Evolutionary conservation across 2,113 vertebrate species (phyloP).

Genomic region (Tangachromis dhanisi): DNA sequence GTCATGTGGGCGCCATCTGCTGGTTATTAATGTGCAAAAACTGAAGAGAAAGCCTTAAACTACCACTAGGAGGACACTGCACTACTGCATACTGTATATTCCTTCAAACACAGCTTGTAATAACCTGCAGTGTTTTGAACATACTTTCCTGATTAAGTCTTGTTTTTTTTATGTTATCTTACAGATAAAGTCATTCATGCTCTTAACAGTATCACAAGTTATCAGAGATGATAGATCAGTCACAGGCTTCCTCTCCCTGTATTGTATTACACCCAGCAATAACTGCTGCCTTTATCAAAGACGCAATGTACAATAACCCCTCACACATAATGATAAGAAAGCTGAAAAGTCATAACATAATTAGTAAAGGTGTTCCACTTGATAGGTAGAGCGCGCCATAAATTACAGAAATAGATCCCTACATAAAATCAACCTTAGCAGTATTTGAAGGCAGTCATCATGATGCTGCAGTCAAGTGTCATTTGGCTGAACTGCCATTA

Average conservation of each 20-base stretch:
- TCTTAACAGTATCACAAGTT: background rate
- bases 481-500: background rate
- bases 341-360: background rate
- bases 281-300: background rate
- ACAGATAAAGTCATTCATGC: background rate
- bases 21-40: slow-evolving; percentile 9
- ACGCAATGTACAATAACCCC: background rate
- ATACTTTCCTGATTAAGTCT: background rate
- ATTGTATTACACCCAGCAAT: background rate
- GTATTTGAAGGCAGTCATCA: background rate
- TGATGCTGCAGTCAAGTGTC: background rate
- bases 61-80: slow-evolving; percentile 19
- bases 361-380: background rate
- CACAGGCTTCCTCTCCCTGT: background rate
- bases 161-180: background rate
- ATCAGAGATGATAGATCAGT: background rate
- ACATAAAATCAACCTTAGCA: background rate
- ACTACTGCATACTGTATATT: background rate
- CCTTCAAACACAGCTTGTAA: background rate
- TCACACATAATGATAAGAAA: background rate
- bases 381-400: background rate
- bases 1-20: slow-evolving; percentile 53
- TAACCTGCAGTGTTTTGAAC: background rate
- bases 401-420: background rate
- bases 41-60: background rate